Evolutionary conservation across 2,113 vertebrate genomes (phyloP).

Genomic region (Sminthopsis crassicaudata): DNA sequence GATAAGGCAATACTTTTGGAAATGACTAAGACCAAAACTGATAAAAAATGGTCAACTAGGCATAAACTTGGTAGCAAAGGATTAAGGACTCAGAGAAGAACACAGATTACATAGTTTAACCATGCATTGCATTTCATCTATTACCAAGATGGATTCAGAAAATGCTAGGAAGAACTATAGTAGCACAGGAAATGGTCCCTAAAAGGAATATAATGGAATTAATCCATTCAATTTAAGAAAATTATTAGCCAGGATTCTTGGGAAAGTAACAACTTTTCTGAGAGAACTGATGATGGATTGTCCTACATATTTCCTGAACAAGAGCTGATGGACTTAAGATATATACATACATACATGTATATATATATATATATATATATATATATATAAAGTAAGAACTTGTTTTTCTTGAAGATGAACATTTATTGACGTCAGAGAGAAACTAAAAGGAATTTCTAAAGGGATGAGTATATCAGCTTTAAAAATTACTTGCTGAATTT

Average conservation of each 20-base stretch:
- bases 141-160: background rate
- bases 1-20: background rate
- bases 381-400: background rate
- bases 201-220: background rate
- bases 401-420: background rate
- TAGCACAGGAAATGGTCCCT: background rate
- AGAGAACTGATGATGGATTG: background rate
- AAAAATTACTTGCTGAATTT: background rate
- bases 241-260: background rate
- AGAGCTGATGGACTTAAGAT: background rate
- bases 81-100: background rate
- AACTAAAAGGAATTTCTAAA: background rate
- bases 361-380: no score
- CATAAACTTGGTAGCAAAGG: background rate
- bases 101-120: background rate
- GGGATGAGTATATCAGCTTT: background rate
- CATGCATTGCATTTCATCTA: background rate
- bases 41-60: background rate
- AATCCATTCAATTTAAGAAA: background rate
- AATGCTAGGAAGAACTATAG: background rate
- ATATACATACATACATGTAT: background rate
- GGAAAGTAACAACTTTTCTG: background rate
- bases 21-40: background rate
- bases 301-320: background rate
- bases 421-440: background rate